phyloP scores from a whole-genome alignment of 2,797 vertebrate species.

The Anguilla pacifica region DNA sequence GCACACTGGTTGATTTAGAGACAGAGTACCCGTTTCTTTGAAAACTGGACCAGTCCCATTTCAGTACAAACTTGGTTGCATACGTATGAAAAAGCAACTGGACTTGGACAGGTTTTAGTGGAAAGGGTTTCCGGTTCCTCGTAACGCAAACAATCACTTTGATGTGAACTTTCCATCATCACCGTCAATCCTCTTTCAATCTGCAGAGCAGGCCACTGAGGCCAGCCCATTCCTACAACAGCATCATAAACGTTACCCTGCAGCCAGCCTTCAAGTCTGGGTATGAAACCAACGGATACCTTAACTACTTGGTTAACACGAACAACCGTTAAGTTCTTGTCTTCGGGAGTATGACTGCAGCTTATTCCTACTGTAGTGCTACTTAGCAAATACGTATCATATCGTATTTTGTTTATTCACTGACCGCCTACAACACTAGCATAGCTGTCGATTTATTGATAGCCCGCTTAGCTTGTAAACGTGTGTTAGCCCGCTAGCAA shows the following conservation, averaged over 20 bases:
- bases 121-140: neutral
- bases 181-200: neutral
- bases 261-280: neutral
- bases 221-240: no score
- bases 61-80: neutral
- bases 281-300: neutral
- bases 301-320: neutral
- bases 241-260: no score
- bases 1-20: neutral
- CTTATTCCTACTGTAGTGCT: neutral
- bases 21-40: neutral
- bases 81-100: neutral
- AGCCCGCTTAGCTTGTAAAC: neutral
- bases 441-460: neutral
- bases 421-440: neutral
- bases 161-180: neutral
- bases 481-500: conserved; percentile 25
- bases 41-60: neutral
- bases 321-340: no score
- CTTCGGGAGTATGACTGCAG: neutral
- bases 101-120: no score
- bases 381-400: neutral
- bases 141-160: neutral
- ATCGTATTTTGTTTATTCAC: neutral
- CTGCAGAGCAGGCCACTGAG: no score